These are phyloP conservation scores for Acropternis orthonyx DNA, from an alignment of 2,797 vertebrate genomes.

Conservation along the genomic window DNA sequence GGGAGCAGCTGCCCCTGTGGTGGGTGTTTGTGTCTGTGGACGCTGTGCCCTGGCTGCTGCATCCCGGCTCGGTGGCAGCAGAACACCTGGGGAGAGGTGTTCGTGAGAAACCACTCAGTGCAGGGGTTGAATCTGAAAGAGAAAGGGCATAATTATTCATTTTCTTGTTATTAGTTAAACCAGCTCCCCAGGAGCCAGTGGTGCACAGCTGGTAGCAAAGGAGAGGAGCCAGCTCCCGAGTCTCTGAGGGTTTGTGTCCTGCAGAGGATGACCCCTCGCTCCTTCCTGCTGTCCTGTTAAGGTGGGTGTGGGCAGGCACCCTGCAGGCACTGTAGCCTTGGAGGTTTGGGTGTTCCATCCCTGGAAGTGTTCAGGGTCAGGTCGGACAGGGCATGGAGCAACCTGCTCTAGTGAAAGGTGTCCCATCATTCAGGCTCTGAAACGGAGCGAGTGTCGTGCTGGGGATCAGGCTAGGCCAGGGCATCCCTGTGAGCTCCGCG, in stretches of 20 bases:
- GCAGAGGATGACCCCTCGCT: rapidly evolving
- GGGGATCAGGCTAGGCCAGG: not conserved
- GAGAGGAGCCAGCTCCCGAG: rapidly evolving
- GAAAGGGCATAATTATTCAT: not conserved
- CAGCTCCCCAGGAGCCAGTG: rapidly evolving
- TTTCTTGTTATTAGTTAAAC: not conserved
- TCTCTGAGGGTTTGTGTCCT: rapidly evolving
- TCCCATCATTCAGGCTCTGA: rapidly evolving
- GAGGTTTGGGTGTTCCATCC: rapidly evolving
- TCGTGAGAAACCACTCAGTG: rapidly evolving
- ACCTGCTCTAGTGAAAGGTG: rapidly evolving
- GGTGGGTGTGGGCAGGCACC: rapidly evolving
- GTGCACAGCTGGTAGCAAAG: rapidly evolving
- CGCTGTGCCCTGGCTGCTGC: not conserved
- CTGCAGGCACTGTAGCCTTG: not conserved
- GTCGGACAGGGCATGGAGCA: not conserved
- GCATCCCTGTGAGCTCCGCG: rapidly evolving
- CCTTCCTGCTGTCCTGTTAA: rapidly evolving
- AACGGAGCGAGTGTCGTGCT: rapidly evolving
- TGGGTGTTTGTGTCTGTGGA: rapidly evolving
- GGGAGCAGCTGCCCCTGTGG: not conserved
- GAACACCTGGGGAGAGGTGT: rapidly evolving
- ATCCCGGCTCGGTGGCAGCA: rapidly evolving
- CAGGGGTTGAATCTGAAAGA: not conserved
- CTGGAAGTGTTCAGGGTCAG: rapidly evolving